phyloP scores from a whole-genome alignment of 37 sponge, comb jelly and placozoan species.

The Theonella swinhoei region DNA sequence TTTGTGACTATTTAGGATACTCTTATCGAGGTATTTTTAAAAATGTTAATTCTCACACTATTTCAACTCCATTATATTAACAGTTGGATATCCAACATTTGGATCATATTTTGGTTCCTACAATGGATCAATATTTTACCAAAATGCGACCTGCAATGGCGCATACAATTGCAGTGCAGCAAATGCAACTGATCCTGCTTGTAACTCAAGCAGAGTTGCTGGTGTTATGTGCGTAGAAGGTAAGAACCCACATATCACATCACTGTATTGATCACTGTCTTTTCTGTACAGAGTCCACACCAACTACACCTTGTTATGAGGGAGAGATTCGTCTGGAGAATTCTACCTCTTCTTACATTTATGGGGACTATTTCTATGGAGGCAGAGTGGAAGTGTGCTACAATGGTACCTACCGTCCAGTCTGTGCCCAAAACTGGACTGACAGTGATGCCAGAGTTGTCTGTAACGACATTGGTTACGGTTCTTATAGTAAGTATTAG shows the following conservation, averaged over 20 bases:
- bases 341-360: background rate
- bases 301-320: slow-evolving; percentile 2
- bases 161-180: no score
- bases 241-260: background rate
- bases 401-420: background rate
- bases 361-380: background rate
- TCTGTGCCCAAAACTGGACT: background rate
- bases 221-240: no score
- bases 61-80: no score
- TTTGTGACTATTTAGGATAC: no score
- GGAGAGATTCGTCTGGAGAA: background rate
- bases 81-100: no score
- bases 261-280: background rate
- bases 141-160: no score
- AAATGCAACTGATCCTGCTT: no score
- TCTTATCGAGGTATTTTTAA: no score
- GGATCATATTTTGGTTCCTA: no score
- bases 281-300: background rate
- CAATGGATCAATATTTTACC: no score
- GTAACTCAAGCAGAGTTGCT: no score
- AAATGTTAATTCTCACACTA: no score
- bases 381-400: slow-evolving; percentile 12
- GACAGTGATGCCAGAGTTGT: background rate
- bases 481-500: background rate
- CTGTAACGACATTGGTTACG: background rate